These are phyloP conservation scores for Tetrao urogallus DNA, from an alignment of 2,113 vertebrate species.

Conservation along the genomic window DNA sequence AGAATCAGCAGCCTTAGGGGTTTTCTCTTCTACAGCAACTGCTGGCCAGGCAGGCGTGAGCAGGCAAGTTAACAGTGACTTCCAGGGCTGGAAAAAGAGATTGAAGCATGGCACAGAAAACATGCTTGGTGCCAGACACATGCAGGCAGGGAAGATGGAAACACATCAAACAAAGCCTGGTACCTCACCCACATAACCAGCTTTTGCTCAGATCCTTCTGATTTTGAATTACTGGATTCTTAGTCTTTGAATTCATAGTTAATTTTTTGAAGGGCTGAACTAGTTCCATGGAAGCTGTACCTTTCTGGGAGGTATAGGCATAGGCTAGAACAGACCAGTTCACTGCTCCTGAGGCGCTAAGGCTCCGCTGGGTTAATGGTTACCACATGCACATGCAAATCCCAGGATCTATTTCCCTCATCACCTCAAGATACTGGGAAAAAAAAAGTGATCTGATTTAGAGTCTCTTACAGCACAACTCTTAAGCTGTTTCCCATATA, in stretches of 20 bases:
- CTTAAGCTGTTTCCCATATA: neutral
- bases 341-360: neutral
- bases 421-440: neutral
- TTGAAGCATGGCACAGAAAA: neutral
- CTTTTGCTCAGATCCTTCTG: neutral
- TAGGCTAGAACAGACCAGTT: conserved; percentile 13
- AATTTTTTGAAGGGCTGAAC: conserved; percentile 10
- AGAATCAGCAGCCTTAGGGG: neutral
- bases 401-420: neutral
- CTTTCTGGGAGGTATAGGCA: neutral
- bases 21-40: neutral
- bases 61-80: neutral
- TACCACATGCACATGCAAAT: neutral
- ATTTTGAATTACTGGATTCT: conserved; percentile 5
- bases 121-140: neutral
- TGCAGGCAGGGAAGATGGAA: conserved; percentile 1
- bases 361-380: neutral
- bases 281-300: neutral
- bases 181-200: neutral
- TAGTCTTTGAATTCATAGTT: neutral
- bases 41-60: neutral
- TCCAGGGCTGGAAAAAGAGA: neutral
- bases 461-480: neutral
- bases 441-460: too few species aligned
- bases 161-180: neutral